Percentiles rank a stretch among this genome's conserved stretches.
Evolutionary conservation across 2,888 invertebrate species (phyloP).

Genomic region (Eueremaeus valkanovi): DNA sequence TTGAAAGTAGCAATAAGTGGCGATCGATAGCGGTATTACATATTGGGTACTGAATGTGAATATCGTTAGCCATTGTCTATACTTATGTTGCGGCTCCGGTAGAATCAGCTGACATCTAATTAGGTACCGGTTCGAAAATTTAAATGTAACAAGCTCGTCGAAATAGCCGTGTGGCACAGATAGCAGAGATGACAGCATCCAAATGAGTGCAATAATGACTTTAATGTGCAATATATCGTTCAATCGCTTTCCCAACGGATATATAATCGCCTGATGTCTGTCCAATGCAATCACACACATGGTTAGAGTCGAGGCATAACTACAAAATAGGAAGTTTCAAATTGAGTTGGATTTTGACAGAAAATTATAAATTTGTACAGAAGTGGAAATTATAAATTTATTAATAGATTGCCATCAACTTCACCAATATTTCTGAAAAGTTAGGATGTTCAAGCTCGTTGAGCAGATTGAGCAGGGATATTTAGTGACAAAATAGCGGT

Average conservation of each 20-base stretch:
- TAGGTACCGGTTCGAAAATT: slow-evolving; percentile 42
- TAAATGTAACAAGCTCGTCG: slow-evolving; percentile 18
- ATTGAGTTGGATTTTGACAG: too few species aligned
- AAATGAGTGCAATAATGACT: slow-evolving; percentile 50
- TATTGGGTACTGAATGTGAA: slow-evolving; percentile 53
- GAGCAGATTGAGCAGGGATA: too few species aligned
- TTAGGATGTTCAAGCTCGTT: too few species aligned
- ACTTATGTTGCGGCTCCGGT: slow-evolving; percentile 35
- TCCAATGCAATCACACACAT: slow-evolving; percentile 55
- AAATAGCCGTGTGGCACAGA: slow-evolving; percentile 40
- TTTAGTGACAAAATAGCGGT: too few species aligned
- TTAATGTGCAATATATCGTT: background rate
- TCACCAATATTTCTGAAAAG: too few species aligned
- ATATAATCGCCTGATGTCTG: slow-evolving; percentile 49
- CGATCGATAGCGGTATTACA: slow-evolving; percentile 53
- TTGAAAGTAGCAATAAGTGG: slow-evolving; percentile 53
- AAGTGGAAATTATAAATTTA: too few species aligned
- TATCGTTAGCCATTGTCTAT: slow-evolving; percentile 38
- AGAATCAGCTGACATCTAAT: slow-evolving; percentile 41
- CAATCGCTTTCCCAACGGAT: slow-evolving; percentile 24
- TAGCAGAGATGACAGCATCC: slow-evolving; percentile 40
- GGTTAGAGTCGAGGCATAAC: slow-evolving; percentile 53
- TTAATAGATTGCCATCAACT: too few species aligned
- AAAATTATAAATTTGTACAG: too few species aligned
- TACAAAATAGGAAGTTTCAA: too few species aligned